These are phyloP conservation scores for Eolophus roseicapilla DNA, from an alignment of 2,113 vertebrate species.

Conservation along the genomic window DNA sequence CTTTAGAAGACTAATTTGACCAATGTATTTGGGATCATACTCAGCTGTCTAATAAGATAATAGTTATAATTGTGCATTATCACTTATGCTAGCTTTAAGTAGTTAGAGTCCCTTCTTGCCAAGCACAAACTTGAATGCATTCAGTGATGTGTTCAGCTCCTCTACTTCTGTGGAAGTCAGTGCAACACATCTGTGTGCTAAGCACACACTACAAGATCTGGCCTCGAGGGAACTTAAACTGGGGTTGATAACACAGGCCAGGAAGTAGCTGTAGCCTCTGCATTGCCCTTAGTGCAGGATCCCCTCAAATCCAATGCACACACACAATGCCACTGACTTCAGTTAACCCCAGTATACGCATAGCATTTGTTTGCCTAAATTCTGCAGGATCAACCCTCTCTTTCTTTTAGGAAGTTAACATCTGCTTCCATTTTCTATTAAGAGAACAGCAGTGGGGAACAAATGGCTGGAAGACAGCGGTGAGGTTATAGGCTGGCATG, in stretches of 20 bases:
- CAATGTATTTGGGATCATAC: background rate
- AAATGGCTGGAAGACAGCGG: background rate
- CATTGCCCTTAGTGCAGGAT: background rate
- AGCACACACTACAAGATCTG: constrained; percentile 23
- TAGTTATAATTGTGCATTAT: background rate
- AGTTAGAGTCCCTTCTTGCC: constrained; percentile 11
- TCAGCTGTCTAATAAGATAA: background rate
- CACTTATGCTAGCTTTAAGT: background rate
- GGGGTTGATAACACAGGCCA: background rate
- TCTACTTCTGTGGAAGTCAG: constrained; percentile 47
- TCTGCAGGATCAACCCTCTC: background rate
- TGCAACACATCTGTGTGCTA: constrained; percentile 35
- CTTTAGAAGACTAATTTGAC: background rate
- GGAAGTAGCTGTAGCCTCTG: background rate
- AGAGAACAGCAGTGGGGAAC: background rate
- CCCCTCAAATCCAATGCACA: background rate
- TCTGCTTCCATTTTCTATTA: background rate
- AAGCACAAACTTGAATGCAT: constrained; percentile 10
- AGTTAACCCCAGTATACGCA: background rate
- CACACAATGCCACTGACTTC: background rate
- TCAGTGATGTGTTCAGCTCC: constrained; percentile 30
- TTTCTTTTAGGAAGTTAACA: background rate
- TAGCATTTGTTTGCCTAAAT: background rate
- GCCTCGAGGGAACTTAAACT: background rate
- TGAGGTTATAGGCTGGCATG: background rate